These are phyloP conservation scores for Drosophila cardini DNA, from an alignment of 1,140 invertebrate species.

Conservation along the genomic window DNA sequence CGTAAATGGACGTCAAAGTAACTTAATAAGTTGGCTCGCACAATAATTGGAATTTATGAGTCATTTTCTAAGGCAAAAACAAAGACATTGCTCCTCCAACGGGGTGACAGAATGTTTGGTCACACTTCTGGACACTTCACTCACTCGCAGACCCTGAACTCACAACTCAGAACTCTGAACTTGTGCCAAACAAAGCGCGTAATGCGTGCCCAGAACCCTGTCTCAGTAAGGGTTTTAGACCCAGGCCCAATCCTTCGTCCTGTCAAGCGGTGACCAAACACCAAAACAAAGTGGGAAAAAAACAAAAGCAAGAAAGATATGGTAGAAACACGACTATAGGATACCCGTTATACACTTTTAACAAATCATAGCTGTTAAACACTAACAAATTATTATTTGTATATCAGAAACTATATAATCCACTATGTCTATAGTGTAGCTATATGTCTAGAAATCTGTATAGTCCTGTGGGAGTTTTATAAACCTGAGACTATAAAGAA, in stretches of 20 bases:
- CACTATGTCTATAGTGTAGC: too few species aligned
- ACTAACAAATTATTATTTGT: too few species aligned
- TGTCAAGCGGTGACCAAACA: constrained; percentile 5
- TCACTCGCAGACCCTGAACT: background rate
- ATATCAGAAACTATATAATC: too few species aligned
- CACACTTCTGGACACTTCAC: constrained; percentile 27
- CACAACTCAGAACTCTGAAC: background rate
- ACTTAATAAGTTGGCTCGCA: constrained; percentile 75
- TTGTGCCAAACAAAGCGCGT: constrained; percentile 68
- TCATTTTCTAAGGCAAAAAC: constrained; percentile 35
- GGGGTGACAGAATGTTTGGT: constrained; percentile 5
- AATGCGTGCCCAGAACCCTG: constrained; percentile 52
- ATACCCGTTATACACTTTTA: too few species aligned
- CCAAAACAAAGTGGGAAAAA: too few species aligned
- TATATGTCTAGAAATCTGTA: too few species aligned
- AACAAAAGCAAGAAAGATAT: too few species aligned
- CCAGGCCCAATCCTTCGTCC: constrained; percentile 8
- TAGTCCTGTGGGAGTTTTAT: too few species aligned
- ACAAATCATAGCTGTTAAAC: too few species aligned
- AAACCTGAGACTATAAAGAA: too few species aligned
- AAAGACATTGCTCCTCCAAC: constrained; percentile 11
- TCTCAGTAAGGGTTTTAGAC: constrained; percentile 53
- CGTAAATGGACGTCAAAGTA: constrained; percentile 63
- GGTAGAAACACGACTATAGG: too few species aligned
- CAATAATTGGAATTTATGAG: constrained; percentile 81